phyloP scores from a whole-genome alignment of 2,888 invertebrate genomes.

The Heteromyza rotundicornis region DNA sequence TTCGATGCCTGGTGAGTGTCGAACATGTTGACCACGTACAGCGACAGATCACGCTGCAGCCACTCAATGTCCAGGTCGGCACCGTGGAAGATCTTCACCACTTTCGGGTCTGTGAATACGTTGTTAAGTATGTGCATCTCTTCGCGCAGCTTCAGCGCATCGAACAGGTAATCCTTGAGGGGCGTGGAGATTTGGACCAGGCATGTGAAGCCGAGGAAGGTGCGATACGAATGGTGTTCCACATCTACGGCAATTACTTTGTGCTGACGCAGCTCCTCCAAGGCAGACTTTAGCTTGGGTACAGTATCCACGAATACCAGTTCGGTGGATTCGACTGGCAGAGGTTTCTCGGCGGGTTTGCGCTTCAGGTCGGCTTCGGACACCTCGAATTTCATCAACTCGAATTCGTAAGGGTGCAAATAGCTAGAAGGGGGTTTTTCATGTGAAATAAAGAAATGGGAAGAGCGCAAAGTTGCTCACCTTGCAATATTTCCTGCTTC shows the following conservation, averaged over 20 bases:
- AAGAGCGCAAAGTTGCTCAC: slow-evolving; percentile 50
- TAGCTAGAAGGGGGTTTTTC: slow-evolving; percentile 61
- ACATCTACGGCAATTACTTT: slow-evolving; percentile 87
- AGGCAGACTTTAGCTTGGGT: slow-evolving; percentile 69
- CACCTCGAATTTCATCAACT: slow-evolving; percentile 77
- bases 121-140: slow-evolving; percentile 84
- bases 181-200: slow-evolving; percentile 91
- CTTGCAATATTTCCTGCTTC: slow-evolving; percentile 68
- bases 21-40: slow-evolving; percentile 96
- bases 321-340: slow-evolving; percentile 69
- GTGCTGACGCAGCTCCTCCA: slow-evolving; percentile 71
- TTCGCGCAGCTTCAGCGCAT: slow-evolving; percentile 82
- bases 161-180: slow-evolving; percentile 84
- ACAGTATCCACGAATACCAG: slow-evolving; percentile 73
- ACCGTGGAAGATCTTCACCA: slow-evolving; percentile 95
- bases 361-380: slow-evolving; percentile 64
- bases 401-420: slow-evolving; percentile 88
- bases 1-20: slow-evolving; percentile 92
- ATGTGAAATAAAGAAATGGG: slow-evolving; percentile 32
- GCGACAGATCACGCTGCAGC: slow-evolving; percentile 93
- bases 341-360: slow-evolving; percentile 60
- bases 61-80: slow-evolving; percentile 87
- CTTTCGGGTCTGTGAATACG: slow-evolving; percentile 86
- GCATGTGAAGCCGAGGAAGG: slow-evolving; percentile 94
- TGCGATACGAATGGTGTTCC: slow-evolving; percentile 91